These are phyloP conservation scores for Eufriesea mexicana DNA, from an alignment of 1,140 invertebrate genomes.

Conservation along the genomic window DNA sequence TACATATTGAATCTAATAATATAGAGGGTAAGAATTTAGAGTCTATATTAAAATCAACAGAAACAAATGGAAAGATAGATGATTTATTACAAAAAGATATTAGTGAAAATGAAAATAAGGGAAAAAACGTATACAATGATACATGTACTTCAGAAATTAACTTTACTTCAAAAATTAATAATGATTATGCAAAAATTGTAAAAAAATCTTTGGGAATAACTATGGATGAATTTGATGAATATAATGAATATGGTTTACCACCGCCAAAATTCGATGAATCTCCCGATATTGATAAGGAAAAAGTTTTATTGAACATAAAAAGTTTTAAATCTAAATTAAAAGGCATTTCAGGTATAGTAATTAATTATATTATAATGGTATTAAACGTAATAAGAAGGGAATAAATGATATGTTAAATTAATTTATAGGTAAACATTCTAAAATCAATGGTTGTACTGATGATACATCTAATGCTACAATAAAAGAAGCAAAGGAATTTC, in stretches of 20 bases:
- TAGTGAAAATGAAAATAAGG: background rate
- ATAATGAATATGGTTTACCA: conserved; percentile 46
- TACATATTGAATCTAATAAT: background rate
- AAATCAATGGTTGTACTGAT: conserved; percentile 79
- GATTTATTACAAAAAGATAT: background rate
- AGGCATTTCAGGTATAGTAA: conserved; percentile 84
- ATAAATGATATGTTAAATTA: conserved; percentile 84
- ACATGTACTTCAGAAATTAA: background rate
- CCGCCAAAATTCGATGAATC: conserved; percentile 55
- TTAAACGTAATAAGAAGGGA: conserved; percentile 79
- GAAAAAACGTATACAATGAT: background rate
- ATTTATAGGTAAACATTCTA: conserved; percentile 83
- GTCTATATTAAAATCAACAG: background rate
- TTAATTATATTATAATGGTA: conserved; percentile 82
- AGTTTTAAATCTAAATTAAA: conserved; percentile 82
- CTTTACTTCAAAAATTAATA: background rate
- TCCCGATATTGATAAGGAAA: conserved; percentile 42
- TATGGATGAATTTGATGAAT: conserved; percentile 6
- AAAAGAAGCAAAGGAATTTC: conserved; percentile 75
- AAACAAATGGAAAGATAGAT: background rate
- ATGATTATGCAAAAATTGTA: conserved; percentile 11
- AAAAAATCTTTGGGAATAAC: conserved; percentile 4
- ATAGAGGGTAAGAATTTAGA: background rate
- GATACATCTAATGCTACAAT: conserved; percentile 80
- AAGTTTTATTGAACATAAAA: conserved; percentile 38